Evolutionary conservation across 2,888 invertebrate species (phyloP).

Genomic region (Mythimna loreyi): DNA sequence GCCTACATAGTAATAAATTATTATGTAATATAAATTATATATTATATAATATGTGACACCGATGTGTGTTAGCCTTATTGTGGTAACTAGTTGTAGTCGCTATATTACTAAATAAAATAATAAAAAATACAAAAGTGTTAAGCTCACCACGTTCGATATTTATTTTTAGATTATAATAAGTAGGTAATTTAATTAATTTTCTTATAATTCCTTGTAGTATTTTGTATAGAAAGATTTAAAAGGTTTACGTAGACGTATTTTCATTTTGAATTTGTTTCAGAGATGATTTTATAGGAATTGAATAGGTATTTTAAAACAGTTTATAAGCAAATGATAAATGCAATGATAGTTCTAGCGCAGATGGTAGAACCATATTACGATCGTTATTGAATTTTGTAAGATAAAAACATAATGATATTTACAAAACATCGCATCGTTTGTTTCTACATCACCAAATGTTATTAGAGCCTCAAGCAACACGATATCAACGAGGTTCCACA

Average conservation of each 20-base stretch:
- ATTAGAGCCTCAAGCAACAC: not conserved
- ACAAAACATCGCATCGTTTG: not conserved
- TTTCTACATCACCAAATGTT: not conserved
- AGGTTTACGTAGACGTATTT: not conserved
- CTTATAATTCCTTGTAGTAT: slow-evolving; percentile 25
- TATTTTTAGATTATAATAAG: slow-evolving; percentile 53
- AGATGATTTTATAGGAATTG: not conserved
- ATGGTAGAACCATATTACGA: not conserved
- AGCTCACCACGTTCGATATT: slow-evolving; percentile 88
- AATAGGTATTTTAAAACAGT: too few species aligned
- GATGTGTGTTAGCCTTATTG: slow-evolving; percentile 73
- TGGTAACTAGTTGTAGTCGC: slow-evolving; percentile 60
- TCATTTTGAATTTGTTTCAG: slow-evolving; percentile 3
- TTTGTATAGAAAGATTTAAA: slow-evolving; percentile 9
- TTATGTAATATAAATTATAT: slow-evolving; percentile 33
- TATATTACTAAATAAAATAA: slow-evolving; percentile 42
- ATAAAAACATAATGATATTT: slow-evolving; percentile 5
- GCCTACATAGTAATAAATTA: slow-evolving; percentile 49
- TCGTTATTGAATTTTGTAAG: not conserved
- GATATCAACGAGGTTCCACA: not conserved
- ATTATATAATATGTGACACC: slow-evolving; percentile 40
- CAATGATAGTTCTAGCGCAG: not conserved
- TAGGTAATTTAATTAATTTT: slow-evolving; percentile 47
- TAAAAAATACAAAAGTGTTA: slow-evolving; percentile 73
- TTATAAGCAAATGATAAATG: slow-evolving; percentile 1